Conservation (phyloP, 2,113 vertebrate species). For the Mesembrinibis cayennensis region DNA sequence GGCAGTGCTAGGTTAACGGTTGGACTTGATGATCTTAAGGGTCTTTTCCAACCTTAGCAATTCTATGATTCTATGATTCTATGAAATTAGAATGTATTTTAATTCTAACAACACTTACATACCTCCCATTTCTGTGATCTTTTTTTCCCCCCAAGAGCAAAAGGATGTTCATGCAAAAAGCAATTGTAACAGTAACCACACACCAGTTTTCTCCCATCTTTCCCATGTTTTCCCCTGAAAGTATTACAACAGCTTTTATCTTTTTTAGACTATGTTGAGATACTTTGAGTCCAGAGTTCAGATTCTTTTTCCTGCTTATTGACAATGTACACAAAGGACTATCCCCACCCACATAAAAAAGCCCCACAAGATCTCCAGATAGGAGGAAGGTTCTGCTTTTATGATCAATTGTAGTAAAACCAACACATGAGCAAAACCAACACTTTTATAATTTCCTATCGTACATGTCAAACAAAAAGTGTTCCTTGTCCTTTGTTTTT, state of each 20-base stretch:
- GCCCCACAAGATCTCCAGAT: not conserved
- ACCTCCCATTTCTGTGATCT: not conserved
- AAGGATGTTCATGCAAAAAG: not conserved
- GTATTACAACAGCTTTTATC: not conserved
- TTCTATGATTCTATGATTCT: no score
- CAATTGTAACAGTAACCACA: not conserved
- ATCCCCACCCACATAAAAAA: not conserved
- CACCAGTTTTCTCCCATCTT: not conserved
- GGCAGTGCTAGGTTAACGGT: no score
- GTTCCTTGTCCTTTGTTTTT: not conserved
- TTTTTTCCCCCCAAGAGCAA: not conserved
- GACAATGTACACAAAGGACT: not conserved
- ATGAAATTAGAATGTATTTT: not conserved
- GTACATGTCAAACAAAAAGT: not conserved
- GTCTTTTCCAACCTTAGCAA: no score
- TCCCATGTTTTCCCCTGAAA: not conserved
- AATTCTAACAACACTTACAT: not conserved
- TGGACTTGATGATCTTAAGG: no score
- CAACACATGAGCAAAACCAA: not conserved
- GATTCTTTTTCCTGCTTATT: not conserved
- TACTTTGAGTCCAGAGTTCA: not conserved
- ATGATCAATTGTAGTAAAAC: not conserved
- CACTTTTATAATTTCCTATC: not conserved
- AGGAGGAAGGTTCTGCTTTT: not conserved
- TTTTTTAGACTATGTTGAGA: not conserved